These are phyloP conservation scores for Diarsia mendica DNA, from an alignment of 2,888 invertebrate species.

Conservation along the genomic window DNA sequence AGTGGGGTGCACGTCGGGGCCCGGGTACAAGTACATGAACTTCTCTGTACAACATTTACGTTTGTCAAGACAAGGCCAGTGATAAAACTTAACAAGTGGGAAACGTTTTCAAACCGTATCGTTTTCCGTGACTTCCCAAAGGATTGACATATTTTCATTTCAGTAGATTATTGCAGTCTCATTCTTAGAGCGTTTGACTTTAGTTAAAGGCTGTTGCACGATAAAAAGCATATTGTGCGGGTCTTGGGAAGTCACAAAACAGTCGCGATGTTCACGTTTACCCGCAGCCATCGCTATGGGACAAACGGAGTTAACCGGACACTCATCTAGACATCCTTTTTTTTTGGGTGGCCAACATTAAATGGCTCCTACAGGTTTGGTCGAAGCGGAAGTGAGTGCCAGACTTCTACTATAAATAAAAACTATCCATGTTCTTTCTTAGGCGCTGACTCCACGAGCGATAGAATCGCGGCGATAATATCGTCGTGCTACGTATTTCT, in stretches of 20 bases:
- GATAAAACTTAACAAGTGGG: not conserved
- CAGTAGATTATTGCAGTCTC: not conserved
- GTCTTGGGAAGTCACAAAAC: not conserved
- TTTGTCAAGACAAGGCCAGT: not conserved
- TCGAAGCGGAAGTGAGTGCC: too few relatives aligned
- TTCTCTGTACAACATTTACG: slow-evolving; percentile 76
- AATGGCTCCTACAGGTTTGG: too few relatives aligned
- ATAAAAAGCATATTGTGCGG: not conserved
- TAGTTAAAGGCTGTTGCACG: not conserved
- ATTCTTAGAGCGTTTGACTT: not conserved
- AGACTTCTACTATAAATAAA: too few relatives aligned
- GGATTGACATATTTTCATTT: not conserved
- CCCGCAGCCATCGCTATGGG: not conserved
- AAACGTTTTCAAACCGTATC: not conserved
- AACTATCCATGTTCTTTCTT: too few relatives aligned
- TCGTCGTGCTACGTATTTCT: too few relatives aligned
- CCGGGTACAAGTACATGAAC: slow-evolving; percentile 74
- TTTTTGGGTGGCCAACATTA: too few relatives aligned
- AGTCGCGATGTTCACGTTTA: not conserved
- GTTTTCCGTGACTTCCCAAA: not conserved
- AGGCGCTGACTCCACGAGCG: too few relatives aligned
- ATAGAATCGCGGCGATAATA: too few relatives aligned
- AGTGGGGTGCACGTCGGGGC: slow-evolving; percentile 38
- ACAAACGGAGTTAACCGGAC: not conserved
- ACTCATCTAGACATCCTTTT: too few relatives aligned